Evolutionary conservation across 2,113 vertebrate species (phyloP).

Genomic region (Kobus ellipsiprymnus): DNA sequence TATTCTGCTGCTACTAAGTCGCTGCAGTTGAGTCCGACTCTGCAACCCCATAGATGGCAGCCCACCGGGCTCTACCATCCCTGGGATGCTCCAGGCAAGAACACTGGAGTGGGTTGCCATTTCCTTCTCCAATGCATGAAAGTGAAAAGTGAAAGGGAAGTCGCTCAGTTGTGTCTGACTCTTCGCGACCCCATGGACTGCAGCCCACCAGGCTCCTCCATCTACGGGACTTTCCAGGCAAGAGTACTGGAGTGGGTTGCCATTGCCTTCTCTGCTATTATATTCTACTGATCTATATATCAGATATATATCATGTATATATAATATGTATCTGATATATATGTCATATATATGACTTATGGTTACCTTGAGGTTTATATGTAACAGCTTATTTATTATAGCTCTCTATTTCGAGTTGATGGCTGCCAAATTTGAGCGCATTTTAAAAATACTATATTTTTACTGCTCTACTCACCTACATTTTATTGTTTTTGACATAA

Average conservation of each 20-base stretch:
- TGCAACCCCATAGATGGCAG: no score
- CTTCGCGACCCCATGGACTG: no score
- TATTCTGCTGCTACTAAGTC: no score
- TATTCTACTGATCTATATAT: background rate
- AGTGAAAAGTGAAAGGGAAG: no score
- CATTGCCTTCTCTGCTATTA: background rate
- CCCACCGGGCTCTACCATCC: rapidly evolving
- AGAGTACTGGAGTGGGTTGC: no score
- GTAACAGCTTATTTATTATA: background rate
- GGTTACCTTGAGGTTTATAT: background rate
- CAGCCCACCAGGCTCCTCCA: no score
- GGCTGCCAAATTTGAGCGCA: background rate
- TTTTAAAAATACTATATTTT: background rate
- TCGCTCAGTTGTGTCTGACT: no score
- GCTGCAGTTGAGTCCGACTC: rapidly evolving
- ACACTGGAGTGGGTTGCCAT: no score
- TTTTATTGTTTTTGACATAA: background rate
- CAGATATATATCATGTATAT: background rate
- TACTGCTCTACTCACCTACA: background rate
- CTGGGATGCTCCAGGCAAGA: no score
- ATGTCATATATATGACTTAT: background rate
- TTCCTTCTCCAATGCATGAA: no score
- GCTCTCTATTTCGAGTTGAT: background rate
- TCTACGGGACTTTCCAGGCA: no score
- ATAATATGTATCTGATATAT: background rate